These are phyloP conservation scores for Aurelia sp. DNA, from an alignment of 30 jellyfish, hydroid and myxozoan species.

Conservation along the genomic window DNA sequence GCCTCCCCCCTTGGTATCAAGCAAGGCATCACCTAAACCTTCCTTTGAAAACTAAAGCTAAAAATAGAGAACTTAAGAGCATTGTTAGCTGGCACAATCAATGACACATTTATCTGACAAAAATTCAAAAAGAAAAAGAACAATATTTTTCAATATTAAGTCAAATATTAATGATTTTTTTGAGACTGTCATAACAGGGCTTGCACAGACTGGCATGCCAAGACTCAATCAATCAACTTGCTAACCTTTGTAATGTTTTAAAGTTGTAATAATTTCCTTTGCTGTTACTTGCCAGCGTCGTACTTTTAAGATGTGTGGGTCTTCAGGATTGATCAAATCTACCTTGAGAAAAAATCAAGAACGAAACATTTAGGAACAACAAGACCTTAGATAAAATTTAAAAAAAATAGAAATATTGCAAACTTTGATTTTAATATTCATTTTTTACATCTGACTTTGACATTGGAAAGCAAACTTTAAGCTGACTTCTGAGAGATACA, in stretches of 20 bases:
- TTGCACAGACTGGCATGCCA: no score
- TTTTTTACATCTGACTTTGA: no score
- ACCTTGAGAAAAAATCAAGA: conserved; percentile 8
- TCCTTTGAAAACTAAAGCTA: background rate
- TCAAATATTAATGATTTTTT: no score
- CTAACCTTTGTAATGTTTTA: conserved; percentile 2
- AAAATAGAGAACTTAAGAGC: background rate
- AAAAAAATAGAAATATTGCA: background rate
- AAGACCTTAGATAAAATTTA: background rate
- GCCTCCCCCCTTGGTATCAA: background rate
- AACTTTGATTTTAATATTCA: no score
- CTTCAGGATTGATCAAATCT: background rate
- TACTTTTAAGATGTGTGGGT: background rate
- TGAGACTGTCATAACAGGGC: no score
- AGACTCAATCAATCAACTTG: no score
- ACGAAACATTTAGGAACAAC: background rate
- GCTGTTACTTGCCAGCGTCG: background rate
- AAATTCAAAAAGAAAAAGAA: no score
- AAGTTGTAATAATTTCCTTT: background rate
- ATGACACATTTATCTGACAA: no score
- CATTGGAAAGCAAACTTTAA: no score
- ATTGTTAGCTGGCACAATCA: no score
- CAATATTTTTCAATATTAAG: no score
- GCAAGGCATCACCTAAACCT: no score
- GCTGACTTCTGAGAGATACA: background rate